Percentiles rank a stretch among this genome's conserved stretches.
These are phyloP conservation scores for Parambassis ranga DNA, from an alignment of 2,797 vertebrate species.

Conservation along the genomic window DNA sequence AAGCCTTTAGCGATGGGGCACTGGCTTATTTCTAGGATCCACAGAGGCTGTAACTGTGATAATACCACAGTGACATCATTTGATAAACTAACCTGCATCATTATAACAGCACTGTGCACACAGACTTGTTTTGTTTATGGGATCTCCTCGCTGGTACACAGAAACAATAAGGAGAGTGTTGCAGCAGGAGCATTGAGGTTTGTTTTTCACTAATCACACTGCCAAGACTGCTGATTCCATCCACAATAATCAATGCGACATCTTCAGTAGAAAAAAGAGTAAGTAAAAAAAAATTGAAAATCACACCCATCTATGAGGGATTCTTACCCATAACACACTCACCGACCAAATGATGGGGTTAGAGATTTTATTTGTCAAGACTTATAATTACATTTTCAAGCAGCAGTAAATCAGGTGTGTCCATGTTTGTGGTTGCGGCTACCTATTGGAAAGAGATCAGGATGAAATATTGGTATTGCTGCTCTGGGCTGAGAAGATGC, in stretches of 20 bases:
- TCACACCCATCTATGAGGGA: background rate
- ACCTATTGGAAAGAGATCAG: slow-evolving; percentile 75
- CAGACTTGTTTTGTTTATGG: slow-evolving; percentile 32
- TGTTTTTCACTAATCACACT: slow-evolving; percentile 50
- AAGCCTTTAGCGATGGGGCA: slow-evolving; percentile 13
- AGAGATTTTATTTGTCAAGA: slow-evolving; percentile 55
- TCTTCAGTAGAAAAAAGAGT: slow-evolving; percentile 14
- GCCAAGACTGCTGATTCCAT: slow-evolving; percentile 55
- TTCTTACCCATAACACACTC: slow-evolving; percentile 24
- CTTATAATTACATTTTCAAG: slow-evolving; percentile 71
- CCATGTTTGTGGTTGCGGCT: slow-evolving; percentile 42
- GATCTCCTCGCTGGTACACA: background rate
- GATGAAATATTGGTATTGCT: slow-evolving; percentile 75
- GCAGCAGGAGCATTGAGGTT: slow-evolving; percentile 32
- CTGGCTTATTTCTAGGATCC: slow-evolving; percentile 32
- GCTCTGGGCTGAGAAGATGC: slow-evolving; percentile 66
- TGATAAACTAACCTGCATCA: slow-evolving; percentile 59
- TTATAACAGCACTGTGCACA: slow-evolving; percentile 19
- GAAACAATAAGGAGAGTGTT: slow-evolving; percentile 25
- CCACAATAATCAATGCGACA: slow-evolving; percentile 60
- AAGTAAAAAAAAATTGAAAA: slow-evolving; percentile 32
- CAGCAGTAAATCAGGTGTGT: slow-evolving; percentile 69
- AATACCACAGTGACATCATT: slow-evolving; percentile 45
- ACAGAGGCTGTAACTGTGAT: slow-evolving; percentile 22
- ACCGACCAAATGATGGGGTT: slow-evolving; percentile 30